Evolutionary conservation across 2,797 vertebrate species (phyloP).

Genomic region (Trachops cirrhosus): DNA sequence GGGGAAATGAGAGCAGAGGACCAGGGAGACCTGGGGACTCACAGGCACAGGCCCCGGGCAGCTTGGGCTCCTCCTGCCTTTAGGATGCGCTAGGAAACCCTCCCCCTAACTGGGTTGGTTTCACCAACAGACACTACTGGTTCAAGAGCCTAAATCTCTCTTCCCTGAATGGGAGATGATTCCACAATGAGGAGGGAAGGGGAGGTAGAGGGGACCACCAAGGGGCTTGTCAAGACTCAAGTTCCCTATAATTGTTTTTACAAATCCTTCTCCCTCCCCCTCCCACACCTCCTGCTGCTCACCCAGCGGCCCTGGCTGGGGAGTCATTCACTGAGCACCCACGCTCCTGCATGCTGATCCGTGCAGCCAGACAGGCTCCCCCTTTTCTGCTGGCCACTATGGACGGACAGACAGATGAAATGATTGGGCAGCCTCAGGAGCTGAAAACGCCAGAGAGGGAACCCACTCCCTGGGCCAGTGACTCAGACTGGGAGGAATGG

Average conservation of each 20-base stretch:
- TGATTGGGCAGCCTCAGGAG: not conserved
- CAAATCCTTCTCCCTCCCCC: not conserved
- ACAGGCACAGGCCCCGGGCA: not conserved
- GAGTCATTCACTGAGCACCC: not conserved
- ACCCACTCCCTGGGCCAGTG: slow-evolving; percentile 47
- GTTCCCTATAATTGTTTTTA: not conserved
- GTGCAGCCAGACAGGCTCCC: not conserved
- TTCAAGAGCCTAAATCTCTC: not conserved
- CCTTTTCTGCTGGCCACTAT: not conserved
- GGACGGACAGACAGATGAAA: not conserved
- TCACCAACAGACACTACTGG: not conserved
- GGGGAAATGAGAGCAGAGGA: not conserved
- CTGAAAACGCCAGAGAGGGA: not conserved
- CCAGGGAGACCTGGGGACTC: not conserved
- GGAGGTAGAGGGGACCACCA: not conserved
- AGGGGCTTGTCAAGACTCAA: not conserved
- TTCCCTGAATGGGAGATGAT: not conserved
- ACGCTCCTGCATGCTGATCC: fast-evolving
- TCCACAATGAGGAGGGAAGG: not conserved
- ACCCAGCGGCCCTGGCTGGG: not conserved
- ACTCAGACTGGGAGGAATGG: slow-evolving; percentile 63
- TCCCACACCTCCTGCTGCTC: not conserved
- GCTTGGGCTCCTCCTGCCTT: not conserved
- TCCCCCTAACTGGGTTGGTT: fast-evolving
- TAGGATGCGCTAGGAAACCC: not conserved